Conservation (phyloP, 2,113 vertebrate genomes). For the Chlamydotis undulata region DNA sequence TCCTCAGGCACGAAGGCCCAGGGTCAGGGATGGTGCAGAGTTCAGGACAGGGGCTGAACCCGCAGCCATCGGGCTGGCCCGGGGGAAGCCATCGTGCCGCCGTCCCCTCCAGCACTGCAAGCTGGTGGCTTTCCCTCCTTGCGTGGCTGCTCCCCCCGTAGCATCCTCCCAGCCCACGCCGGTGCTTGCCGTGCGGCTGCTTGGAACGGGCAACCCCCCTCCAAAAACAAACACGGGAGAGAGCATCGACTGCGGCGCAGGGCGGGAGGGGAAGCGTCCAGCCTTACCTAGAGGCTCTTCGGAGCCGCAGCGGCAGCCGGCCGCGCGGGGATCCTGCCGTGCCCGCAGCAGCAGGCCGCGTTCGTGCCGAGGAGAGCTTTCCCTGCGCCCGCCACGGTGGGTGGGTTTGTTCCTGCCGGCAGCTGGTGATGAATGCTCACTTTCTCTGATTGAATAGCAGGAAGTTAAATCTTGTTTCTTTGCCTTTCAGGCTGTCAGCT, state of each 20-base stretch:
- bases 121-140: neutral
- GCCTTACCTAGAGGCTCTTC: neutral
- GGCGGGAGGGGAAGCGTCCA: neutral
- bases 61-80: neutral
- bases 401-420: slow-evolving; percentile 16
- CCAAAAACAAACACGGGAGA: neutral
- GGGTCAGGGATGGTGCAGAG: neutral
- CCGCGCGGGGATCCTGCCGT: rapidly evolving
- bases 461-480: slow-evolving; percentile 42
- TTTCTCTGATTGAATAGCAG: slow-evolving; percentile 61
- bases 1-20: neutral
- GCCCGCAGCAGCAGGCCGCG: neutral
- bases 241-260: rapidly evolving
- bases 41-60: neutral
- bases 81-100: neutral
- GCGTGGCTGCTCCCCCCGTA: rapidly evolving
- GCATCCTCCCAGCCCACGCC: rapidly evolving
- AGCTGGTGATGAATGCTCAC: slow-evolving; percentile 52
- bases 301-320: neutral
- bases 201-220: neutral
- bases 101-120: rapidly evolving
- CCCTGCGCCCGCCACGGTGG: neutral
- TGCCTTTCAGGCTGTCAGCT: slow-evolving; percentile 14
- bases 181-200: neutral
- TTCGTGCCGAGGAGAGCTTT: neutral